Evolutionary conservation across 37 sponge, comb jelly and placozoan species (phyloP).

Genomic region (Halichondria panicea): DNA sequence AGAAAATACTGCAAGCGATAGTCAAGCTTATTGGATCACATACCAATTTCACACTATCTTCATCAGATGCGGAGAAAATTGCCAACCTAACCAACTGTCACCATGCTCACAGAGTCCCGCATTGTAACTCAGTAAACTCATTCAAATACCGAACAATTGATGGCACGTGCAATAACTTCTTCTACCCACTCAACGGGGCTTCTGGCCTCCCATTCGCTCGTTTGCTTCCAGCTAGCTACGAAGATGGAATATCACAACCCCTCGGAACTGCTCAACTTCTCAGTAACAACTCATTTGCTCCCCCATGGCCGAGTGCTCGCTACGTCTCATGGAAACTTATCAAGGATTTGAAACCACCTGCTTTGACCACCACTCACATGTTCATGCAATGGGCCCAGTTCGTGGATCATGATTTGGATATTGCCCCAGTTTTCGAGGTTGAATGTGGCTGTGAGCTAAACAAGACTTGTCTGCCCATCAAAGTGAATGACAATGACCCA

Average conservation of each 20-base stretch:
- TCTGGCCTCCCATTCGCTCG: slow-evolving; percentile 39
- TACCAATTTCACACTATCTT: background rate
- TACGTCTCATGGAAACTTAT: slow-evolving; percentile 57
- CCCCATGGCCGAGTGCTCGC: slow-evolving; percentile 75
- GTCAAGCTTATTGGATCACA: background rate
- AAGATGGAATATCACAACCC: slow-evolving; percentile 50
- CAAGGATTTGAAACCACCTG: slow-evolving; percentile 1
- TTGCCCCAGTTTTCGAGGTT: slow-evolving; percentile 52
- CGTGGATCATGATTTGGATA: slow-evolving; percentile 73
- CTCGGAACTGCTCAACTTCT: slow-evolving; percentile 25
- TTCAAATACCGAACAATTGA: slow-evolving; percentile 62
- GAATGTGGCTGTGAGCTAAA: slow-evolving; percentile 35
- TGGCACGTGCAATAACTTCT: slow-evolving; percentile 91
- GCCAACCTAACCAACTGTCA: slow-evolving; percentile 10
- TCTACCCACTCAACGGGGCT: slow-evolving; percentile 60
- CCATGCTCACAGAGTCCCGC: background rate
- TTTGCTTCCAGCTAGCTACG: slow-evolving; percentile 62
- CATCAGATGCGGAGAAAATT: slow-evolving; percentile 7
- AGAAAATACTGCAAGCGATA: slow-evolving; percentile 3
- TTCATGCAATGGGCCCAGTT: slow-evolving; percentile 89
- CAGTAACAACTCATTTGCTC: slow-evolving; percentile 10
- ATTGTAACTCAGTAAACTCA: slow-evolving; percentile 12
- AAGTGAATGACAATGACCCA: slow-evolving; percentile 50
- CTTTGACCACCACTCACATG: slow-evolving; percentile 44
- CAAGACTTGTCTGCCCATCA: slow-evolving; percentile 75